Evolutionary conservation across 2,888 invertebrate species (phyloP), one percentile per base, ranked within the genome.

Genomic region (Eudasyphora cyanicolor): DNA sequence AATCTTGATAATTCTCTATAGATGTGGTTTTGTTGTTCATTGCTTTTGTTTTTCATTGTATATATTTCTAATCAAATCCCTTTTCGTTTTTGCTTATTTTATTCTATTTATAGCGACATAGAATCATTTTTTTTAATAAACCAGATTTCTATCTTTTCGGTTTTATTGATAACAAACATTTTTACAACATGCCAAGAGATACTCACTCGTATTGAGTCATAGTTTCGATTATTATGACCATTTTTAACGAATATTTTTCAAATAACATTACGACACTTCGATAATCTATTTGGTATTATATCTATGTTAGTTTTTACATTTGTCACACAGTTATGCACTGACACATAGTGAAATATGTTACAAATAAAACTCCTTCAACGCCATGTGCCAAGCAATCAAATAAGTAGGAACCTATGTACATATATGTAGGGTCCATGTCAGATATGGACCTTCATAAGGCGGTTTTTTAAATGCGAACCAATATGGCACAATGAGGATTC

Each of bases 21-120:
- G 7, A n/a, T n/a, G n/a, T 32, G 4, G 7, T 38, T n/a, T 45
- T 45, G 6, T 45, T 45, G 45, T 45, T n/a, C 45, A 45, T 45
- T n/a, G n/a, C 0, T n/a, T 38, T 45, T n/a, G 38, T 38, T 38
- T 32, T 32, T 45, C n/a, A n/a, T n/a, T n/a, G 35, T 35, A 7
- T 35, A 45, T 45, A 45, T 45, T 49, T 49, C 2, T 19, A 19
- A 51, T 75, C 32, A 64, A 67, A 67, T 76, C 69, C 67, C 57
- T 76, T 76, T 69, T 69, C 1, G 19, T 77, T 67, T 70, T 14
- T 60, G 10, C n/a, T n/a, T n/a, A n/a, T n/a, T n/a, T n/a, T n/a
- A n/a, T 49, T 38, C 54, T 76, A 76, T 69, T 76, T 69, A 45
- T 70, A 77, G 45, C 29, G 8, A 19, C 19, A 62, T 24, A 35